Base-by-base conservation (phyloP, 2,888 invertebrate genomes). In the Julus scanicus region DNA sequence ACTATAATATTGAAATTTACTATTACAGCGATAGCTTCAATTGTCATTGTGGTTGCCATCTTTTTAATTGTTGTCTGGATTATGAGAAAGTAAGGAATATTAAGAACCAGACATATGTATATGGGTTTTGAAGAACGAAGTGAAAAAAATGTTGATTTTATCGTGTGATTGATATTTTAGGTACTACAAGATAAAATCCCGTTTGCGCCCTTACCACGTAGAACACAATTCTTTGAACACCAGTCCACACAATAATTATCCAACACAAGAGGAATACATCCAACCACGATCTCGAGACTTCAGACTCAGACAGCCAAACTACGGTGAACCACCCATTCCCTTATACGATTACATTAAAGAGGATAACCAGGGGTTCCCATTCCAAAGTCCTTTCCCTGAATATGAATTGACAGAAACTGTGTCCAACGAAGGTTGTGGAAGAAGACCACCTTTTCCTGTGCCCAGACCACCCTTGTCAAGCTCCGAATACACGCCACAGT, bases 391-490 rank as follows among this genome's bases (percentile, higher is more conserved):
- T 71, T 71, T 20, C 0, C 71, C 71, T 71, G 71, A 71, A 20
- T 71, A 71, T 71, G 71, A 71, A 20, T 71, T 71, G 71, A 29
- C 71, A 71, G 71, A 71, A 71, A 71, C 71, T 20, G 71, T 71
- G n/a, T 71, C 20, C 71, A 71, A 71, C 71, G 71, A 71, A 20
- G 71, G 71, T 5, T 71, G 20, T 9, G 71, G 71, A 29, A n/a
- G 71, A n/a, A 20, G 71, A 20, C 71, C 71, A 8, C 71, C 71
- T 0, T 29, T 71, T 1, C 71, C 71, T 1, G 9, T 71, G 71
- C 71, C 71, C 71, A 71, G 71, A 20, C 71, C 71, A 8, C 71
- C 71, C 2, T 71, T 71, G 29, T 4, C 71, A 8, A 71, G 71
- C 9, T 29, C 20, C 5, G 71, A 4, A 8, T 1, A n/a, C n/a